Evolutionary conservation across 92 coral and sea anemone genomes (phyloP).

Genomic region (Plumapathes pennacea): DNA sequence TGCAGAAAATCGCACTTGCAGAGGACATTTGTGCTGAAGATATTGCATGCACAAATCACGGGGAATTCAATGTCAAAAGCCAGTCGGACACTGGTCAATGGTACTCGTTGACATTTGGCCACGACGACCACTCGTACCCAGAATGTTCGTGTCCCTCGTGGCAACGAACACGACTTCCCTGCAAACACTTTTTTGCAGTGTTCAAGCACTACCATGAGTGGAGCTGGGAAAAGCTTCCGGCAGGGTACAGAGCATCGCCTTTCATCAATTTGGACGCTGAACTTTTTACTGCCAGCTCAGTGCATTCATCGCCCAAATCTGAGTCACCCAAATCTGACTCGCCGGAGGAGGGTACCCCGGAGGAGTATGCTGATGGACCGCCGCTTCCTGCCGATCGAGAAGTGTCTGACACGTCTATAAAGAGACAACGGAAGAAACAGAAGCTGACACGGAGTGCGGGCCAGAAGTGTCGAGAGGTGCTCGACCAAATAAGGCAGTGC

Average conservation of each 20-base stretch:
- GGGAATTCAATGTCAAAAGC: constrained; percentile 9
- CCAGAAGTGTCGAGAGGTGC: constrained; percentile 1
- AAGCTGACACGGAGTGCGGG: background rate
- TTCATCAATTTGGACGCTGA: constrained; percentile 28
- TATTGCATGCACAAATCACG: background rate
- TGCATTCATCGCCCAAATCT: background rate
- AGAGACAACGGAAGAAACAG: background rate
- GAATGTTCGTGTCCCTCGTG: constrained; percentile 37
- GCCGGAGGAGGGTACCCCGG: too few relatives aligned
- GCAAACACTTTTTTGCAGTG: constrained; percentile 54
- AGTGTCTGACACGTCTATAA: background rate
- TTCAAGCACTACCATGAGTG: constrained; percentile 8
- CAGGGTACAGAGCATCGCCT: constrained; percentile 16
- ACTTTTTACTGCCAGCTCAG: background rate
- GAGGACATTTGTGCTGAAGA: constrained; percentile 3
- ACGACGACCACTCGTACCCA: constrained; percentile 6
- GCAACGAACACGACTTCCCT: constrained; percentile 29
- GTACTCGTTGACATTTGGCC: constrained; percentile 19
- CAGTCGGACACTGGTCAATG: background rate
- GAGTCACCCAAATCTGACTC: too few relatives aligned
- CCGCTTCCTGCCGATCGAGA: too few relatives aligned
- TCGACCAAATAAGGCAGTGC: background rate
- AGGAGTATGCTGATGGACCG: too few relatives aligned
- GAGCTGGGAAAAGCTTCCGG: constrained; percentile 52
- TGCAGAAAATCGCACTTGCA: background rate